Evolutionary conservation across 1,140 invertebrate genomes (phyloP).

Genomic region (Psilanteris sp.): DNA sequence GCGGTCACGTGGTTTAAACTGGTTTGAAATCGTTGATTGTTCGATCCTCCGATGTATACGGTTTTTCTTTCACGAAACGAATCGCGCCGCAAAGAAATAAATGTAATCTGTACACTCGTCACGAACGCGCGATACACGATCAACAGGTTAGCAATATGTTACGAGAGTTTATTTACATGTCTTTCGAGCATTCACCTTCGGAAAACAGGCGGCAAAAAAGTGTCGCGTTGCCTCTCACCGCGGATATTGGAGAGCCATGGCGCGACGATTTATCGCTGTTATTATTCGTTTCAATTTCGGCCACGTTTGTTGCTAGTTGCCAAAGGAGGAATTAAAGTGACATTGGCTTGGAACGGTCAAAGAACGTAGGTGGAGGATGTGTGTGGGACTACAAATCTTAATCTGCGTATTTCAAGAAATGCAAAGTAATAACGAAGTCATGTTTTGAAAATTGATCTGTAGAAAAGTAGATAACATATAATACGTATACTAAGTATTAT

Average conservation of each 20-base stretch:
- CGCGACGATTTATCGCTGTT: slow-evolving; percentile 47
- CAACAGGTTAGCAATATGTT: slow-evolving; percentile 65
- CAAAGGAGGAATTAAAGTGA: slow-evolving; percentile 19
- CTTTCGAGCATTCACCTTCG: slow-evolving; percentile 55
- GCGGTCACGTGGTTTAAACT: slow-evolving; percentile 11
- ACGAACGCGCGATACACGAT: slow-evolving; percentile 54
- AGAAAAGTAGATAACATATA: too few relatives aligned
- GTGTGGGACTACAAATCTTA: slow-evolving; percentile 9
- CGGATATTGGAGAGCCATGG: slow-evolving; percentile 47
- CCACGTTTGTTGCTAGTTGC: slow-evolving; percentile 23
- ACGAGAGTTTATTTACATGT: slow-evolving; percentile 62
- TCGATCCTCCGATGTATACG: slow-evolving; percentile 1
- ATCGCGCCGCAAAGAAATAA: slow-evolving; percentile 47
- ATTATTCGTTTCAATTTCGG: slow-evolving; percentile 46
- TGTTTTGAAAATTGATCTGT: too few relatives aligned
- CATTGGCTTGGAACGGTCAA: background rate
- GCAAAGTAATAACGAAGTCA: too few relatives aligned
- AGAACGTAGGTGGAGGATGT: slow-evolving; percentile 23
- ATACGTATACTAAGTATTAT: too few relatives aligned
- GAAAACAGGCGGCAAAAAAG: slow-evolving; percentile 51
- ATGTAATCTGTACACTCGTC: slow-evolving; percentile 60
- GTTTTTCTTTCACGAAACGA: slow-evolving; percentile 38
- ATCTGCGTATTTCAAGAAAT: too few relatives aligned
- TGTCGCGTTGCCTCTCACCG: slow-evolving; percentile 34
- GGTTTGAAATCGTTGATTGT: slow-evolving; percentile 1